A percentile compares a stretch with the other conserved stretches of the same genome.
These are phyloP conservation scores for Pycnonotus jocosus DNA, from an alignment of 2,113 vertebrate species.

Conservation along the genomic window DNA sequence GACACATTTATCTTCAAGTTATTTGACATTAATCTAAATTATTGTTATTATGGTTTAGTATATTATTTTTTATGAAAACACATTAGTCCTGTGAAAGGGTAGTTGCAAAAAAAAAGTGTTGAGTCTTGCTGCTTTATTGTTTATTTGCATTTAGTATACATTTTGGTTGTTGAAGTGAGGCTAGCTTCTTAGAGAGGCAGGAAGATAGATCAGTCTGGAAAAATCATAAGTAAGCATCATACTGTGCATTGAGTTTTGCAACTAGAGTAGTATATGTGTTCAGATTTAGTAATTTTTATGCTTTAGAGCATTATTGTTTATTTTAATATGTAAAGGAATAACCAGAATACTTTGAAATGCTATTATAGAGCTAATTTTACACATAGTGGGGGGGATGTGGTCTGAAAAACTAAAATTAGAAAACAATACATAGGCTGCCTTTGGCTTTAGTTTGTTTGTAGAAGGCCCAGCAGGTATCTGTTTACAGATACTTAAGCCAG, in stretches of 20 bases:
- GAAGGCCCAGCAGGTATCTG: neutral
- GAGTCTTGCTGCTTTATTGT: slow-evolving; percentile 32
- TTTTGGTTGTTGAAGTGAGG: slow-evolving; percentile 7
- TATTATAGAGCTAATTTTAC: slow-evolving; percentile 51
- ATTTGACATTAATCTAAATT: slow-evolving; percentile 65
- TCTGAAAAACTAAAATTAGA: slow-evolving; percentile 51
- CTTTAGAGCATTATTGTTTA: slow-evolving; percentile 37
- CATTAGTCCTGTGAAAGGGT: slow-evolving; percentile 64
- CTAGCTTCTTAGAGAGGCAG: slow-evolving; percentile 28
- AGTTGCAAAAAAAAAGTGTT: slow-evolving; percentile 17
- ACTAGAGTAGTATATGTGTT: slow-evolving; percentile 44
- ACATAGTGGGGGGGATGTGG: neutral
- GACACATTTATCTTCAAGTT: slow-evolving; percentile 55
- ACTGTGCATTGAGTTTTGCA: slow-evolving; percentile 47
- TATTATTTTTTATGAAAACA: slow-evolving; percentile 64
- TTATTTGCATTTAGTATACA: slow-evolving; percentile 39
- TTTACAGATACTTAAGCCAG: neutral
- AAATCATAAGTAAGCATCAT: slow-evolving; percentile 44
- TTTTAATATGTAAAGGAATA: slow-evolving; percentile 46
- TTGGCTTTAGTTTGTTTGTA: slow-evolving; percentile 11
- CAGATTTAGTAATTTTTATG: slow-evolving; percentile 42
- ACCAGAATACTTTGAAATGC: slow-evolving; percentile 40
- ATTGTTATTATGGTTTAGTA: slow-evolving; percentile 64
- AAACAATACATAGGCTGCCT: slow-evolving; percentile 26
- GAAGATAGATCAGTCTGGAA: slow-evolving; percentile 18